Evolutionary conservation across 2,888 invertebrate genomes (phyloP), one percentile per base, ranked within the genome.

Genomic region (Apeira syringaria): DNA sequence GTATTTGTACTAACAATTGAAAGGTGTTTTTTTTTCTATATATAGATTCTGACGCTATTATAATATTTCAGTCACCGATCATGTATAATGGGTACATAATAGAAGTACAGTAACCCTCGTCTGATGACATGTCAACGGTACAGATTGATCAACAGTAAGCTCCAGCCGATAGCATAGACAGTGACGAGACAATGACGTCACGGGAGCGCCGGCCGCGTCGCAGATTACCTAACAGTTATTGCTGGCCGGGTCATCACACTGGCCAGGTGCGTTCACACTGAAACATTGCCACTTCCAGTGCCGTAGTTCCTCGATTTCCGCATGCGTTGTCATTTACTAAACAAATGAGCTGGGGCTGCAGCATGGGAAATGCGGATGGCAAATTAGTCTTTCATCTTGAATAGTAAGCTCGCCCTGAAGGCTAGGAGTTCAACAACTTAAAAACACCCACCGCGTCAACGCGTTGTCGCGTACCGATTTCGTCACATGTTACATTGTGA

Each of bases 171-270:
- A 32, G 33, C 29, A 39, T 61, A 78, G 79, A 78, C 76, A 65
- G 56, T 64, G 65, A 63, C 72, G 74, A 76, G 77, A 74, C 77
- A 59, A 47, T 80, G 80, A 86, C 84, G 83, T 84, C 83, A 85
- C 84, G 71, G 83, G 82, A 76, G 77, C 77, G 78, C 70, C 72
- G 75, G 53, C 75, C 81, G 65, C 45, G 49, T 24, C 51, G 36
- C 48, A 53, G 56, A 5, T 10, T 34, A 12, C 2, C 2, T 4
- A 7, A n/a, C 35, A 56, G 56, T 52, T 36, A 50, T 53, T 53
- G 39, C 54, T 53, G 60, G 57, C 68, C 24, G 71, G 83, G 75
- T 84, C 86, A 82, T 79, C 78, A 82, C 65, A 56, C 57, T 56
- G 54, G 51, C 76, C 82, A 83, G 84, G 85, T 85, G 83, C 80